These are phyloP conservation scores for Mya arenaria DNA, from an alignment of 1,140 invertebrate species.

Conservation along the genomic window DNA sequence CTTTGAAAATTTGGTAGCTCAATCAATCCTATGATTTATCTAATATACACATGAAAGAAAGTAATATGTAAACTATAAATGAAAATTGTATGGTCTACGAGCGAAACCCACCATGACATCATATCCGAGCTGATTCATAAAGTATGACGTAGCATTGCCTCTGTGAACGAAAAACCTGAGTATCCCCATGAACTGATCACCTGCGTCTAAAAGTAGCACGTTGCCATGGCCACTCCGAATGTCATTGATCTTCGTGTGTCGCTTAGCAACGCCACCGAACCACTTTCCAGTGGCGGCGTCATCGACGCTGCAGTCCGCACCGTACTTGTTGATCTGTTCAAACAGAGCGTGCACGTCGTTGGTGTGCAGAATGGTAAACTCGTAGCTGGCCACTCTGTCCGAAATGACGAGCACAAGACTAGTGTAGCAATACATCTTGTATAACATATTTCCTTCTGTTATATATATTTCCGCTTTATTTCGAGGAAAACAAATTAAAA, in stretches of 20 bases:
- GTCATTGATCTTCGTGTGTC: constrained; percentile 79
- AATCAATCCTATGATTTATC: too few relatives aligned
- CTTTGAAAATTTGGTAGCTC: too few relatives aligned
- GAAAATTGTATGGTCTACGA: too few relatives aligned
- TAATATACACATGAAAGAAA: too few relatives aligned
- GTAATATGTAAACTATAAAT: too few relatives aligned
- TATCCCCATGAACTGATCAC: constrained; percentile 94
- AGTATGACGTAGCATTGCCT: constrained; percentile 88
- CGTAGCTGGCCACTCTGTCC: constrained; percentile 74
- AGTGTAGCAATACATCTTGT: too few relatives aligned
- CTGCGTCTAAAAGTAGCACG: constrained; percentile 90
- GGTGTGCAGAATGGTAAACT: constrained; percentile 91
- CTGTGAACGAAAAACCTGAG: constrained; percentile 91
- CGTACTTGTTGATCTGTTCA: constrained; percentile 87
- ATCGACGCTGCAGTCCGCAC: constrained; percentile 85
- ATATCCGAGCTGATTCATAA: constrained; percentile 89
- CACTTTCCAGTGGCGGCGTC: constrained; percentile 84
- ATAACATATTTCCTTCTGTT: too few relatives aligned
- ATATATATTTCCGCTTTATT: too few relatives aligned
- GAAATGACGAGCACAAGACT: too few relatives aligned
- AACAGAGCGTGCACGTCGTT: constrained; percentile 96
- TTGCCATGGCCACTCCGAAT: constrained; percentile 83
- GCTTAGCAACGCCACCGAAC: constrained; percentile 91
- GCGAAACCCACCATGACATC: constrained; percentile 94
- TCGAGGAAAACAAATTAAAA: too few relatives aligned